Evolutionary conservation across 2,888 invertebrate genomes (phyloP), one percentile per base, ranked within the genome.

Genomic region (Polia nebulosa): DNA sequence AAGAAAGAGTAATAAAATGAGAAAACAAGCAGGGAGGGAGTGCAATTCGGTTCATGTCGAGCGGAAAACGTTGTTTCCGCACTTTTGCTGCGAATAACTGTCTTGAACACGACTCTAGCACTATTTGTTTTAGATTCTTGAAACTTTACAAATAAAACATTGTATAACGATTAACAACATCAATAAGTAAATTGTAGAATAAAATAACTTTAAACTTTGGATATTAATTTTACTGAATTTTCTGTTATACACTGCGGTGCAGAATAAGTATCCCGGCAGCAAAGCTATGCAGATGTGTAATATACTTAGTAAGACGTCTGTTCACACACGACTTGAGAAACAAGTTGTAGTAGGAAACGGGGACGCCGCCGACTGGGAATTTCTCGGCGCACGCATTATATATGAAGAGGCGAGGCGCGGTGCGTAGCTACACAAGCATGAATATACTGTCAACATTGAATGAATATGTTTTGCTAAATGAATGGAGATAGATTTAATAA

Each of bases 41-140:
- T 85, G 85, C 88, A 86, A 87, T 87, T 87, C 84, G 85, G 87
- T 88, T 84, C 83, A 84, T 85, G 85, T 85, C 80, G 83, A 83
- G 80, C 79, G 82, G 76, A 81, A 82, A 87, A 86, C 81, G 86
- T 84, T 87, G 86, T 87, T 88, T 87, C 85, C 87, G 83, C 87
- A 87, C 86, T 88, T 72, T 88, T 85, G 83, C 83, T 79, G 78
- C 79, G 80, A 84, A 87, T 88, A 89, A 87, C 85, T 87, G 90
- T 85, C 86, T 88, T 78, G 79, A 83, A 83, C 85, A 83, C 84
- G 76, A 84, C 81, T 82, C 78, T 72, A 69, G 80, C 68, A 76
- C 72, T 76, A 66, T 85, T 88, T 85, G 80, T 80, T 78, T 83
- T 76, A 76, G 81, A 82, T 83, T 85, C 79, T 81, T 84, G 72